Base-by-base conservation (phyloP, 2,888 invertebrate species). In the Limnephilus lunatus region DNA sequence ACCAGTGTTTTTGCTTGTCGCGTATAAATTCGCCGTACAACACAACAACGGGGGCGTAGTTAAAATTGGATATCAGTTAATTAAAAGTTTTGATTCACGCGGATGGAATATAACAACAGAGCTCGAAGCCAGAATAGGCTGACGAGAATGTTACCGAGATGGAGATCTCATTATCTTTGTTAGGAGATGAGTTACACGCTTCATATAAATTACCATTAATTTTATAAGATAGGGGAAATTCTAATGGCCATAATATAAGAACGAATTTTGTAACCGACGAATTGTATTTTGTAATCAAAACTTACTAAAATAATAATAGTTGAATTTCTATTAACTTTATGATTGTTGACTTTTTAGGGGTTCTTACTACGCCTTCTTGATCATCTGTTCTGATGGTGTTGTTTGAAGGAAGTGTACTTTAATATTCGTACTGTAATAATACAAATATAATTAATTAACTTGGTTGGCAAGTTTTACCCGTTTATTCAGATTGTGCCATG, bases 131-230 rank as follows among this genome's bases (percentile, higher is more conserved):
- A 25, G 68, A 68, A 68, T 68, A 68, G 68, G 68, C 68, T 68
- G 68, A 68, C 68, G 68, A 68, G 68, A 68, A 68, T n/a, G 68
- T 68, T 68, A 68, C 53, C 68, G 68, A 68, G 68, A 68, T 68
- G 68, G 25, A 68, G n/a, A 68, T 68, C 25, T 68, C 25, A 68
- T 68, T 68, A 68, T 25, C 68, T 68, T 68, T 68, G 68, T 68
- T 68, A 68, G 25, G 68, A 68, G 25, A 68, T 68, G 68, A 68
- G 68, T 68, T 68, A 68, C 68, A 68, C 68, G 68, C 68, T 68
- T 68, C 68, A 68, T 68, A 68, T 68, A 68, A 68, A n/a, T 68
- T 68, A 68, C 68, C 25, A 68, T 68, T 25, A 68, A 68, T 68
- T 68, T 68, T 25, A 68, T n/a, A 68, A 68, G 68, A 68, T n/a